Evolutionary conservation across 2,113 vertebrate genomes (phyloP).

Genomic region (Onychostruthus taczanowskii): DNA sequence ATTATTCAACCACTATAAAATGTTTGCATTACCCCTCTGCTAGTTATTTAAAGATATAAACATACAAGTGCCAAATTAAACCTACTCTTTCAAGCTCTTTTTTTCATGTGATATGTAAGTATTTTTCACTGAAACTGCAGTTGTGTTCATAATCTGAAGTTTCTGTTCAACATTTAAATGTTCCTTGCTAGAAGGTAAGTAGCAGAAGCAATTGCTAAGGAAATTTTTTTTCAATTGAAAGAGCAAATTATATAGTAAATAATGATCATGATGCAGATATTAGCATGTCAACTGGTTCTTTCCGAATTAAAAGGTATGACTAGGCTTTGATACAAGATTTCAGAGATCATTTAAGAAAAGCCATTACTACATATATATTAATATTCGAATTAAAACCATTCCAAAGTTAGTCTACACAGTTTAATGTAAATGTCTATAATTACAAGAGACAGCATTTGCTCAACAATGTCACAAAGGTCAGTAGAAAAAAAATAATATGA

Average conservation of each 20-base stretch:
- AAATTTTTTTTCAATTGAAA: background rate
- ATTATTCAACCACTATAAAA: background rate
- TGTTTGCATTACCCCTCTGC: background rate
- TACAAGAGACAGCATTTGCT: constrained; percentile 79
- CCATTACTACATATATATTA: background rate
- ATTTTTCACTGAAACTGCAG: background rate
- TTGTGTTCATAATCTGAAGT: background rate
- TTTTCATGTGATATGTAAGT: background rate
- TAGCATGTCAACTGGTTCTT: background rate
- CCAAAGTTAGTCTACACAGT: background rate
- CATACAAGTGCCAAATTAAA: background rate
- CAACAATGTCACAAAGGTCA: constrained; percentile 91
- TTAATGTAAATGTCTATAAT: constrained; percentile 71
- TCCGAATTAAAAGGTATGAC: background rate
- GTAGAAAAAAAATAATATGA: constrained; percentile 73
- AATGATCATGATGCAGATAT: background rate
- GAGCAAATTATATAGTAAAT: background rate
- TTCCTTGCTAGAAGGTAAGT: background rate
- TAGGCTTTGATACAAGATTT: background rate
- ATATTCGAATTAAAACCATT: background rate
- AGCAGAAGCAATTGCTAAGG: background rate
- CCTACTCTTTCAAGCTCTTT: background rate
- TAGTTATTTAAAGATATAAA: background rate
- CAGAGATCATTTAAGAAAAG: background rate
- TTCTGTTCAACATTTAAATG: background rate